These are phyloP conservation scores for Nilaparvata lugens DNA, from an alignment of 1,140 invertebrate genomes.

Conservation along the genomic window DNA sequence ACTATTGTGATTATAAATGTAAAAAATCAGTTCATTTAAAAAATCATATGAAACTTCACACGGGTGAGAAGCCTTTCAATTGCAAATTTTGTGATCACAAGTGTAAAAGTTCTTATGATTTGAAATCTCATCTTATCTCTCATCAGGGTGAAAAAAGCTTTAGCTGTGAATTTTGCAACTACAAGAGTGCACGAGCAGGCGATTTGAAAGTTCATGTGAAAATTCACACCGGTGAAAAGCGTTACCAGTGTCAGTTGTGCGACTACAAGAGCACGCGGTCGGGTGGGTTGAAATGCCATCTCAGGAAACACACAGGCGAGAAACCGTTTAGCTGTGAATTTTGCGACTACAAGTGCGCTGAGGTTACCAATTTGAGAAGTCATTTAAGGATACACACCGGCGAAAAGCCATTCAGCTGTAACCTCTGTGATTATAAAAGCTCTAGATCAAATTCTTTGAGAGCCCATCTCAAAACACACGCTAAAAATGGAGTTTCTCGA, in stretches of 20 bases:
- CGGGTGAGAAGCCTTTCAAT: neutral
- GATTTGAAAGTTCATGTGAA: constrained; percentile 14
- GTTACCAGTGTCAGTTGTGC: constrained; percentile 34
- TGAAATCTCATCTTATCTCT: neutral
- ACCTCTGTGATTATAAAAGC: neutral
- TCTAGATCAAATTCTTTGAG: no score
- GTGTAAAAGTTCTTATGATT: neutral
- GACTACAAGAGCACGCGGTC: constrained; percentile 30
- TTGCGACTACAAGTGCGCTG: neutral
- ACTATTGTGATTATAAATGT: constrained; percentile 33
- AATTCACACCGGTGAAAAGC: constrained; percentile 21
- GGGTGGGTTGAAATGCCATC: constrained; percentile 4
- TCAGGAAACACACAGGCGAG: neutral
- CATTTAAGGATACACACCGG: constrained; percentile 1
- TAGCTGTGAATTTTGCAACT: constrained; percentile 11
- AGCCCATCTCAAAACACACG: no score
- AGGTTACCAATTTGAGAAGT: neutral
- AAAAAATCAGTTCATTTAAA: neutral
- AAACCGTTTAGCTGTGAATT: neutral
- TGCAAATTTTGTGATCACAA: neutral
- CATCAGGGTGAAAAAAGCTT: constrained; percentile 8
- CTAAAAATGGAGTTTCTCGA: no score
- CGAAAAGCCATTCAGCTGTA: constrained; percentile 1
- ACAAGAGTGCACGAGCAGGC: constrained; percentile 20
- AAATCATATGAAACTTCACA: neutral